A percentile compares a stretch with the other conserved stretches of the same genome.
Evolutionary conservation across 64 coral and sea anemone genomes (phyloP).

Genomic region (Astreopora myriophthalma): DNA sequence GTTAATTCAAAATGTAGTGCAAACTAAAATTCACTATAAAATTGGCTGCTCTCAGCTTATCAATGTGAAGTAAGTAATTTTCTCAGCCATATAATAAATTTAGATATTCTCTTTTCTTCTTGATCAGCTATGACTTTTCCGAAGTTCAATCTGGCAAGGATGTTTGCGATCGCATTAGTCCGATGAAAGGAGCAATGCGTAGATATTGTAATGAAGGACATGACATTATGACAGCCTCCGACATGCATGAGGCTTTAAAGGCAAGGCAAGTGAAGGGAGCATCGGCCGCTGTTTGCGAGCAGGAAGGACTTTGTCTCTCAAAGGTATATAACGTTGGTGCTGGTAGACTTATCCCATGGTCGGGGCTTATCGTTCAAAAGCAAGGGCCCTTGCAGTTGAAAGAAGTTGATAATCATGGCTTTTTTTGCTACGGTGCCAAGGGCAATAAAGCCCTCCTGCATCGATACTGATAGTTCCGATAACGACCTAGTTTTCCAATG

Average conservation of each 20-base stretch:
- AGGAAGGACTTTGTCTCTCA: constrained; percentile 44
- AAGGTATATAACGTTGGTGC: constrained; percentile 32
- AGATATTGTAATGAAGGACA: constrained; percentile 16
- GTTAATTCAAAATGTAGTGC: no score
- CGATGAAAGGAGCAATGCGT: background rate
- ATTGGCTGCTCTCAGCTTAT: no score
- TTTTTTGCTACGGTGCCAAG: constrained; percentile 1
- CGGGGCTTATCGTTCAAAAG: background rate
- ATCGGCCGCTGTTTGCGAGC: background rate
- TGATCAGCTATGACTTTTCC: background rate
- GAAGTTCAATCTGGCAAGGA: background rate
- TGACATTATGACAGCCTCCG: background rate
- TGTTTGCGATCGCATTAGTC: background rate
- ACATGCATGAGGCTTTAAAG: constrained; percentile 9
- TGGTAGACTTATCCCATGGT: constrained; percentile 34
- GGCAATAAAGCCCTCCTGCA: background rate
- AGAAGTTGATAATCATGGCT: background rate
- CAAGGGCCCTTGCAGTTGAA: background rate
- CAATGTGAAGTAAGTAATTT: no score
- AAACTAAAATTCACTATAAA: no score
- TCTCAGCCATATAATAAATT: no score
- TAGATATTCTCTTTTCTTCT: background rate
- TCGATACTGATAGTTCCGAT: background rate
- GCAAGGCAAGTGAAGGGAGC: background rate
- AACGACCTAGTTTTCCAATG: no score